Conservation (phyloP, 1,140 invertebrate genomes). For the Ericerus pela region DNA sequence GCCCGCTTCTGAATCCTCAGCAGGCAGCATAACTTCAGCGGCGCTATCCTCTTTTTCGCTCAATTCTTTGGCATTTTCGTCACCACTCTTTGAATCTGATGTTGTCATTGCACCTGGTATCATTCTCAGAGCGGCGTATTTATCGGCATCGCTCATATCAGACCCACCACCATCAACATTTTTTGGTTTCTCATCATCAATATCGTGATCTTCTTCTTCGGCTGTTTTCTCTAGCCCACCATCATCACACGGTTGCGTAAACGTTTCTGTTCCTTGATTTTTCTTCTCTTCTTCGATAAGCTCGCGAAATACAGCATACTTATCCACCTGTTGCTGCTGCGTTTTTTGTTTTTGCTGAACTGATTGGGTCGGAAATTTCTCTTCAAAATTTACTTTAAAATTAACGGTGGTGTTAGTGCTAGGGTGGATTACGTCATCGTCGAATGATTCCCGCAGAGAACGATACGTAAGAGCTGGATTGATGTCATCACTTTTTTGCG, state of each 20-base stretch:
- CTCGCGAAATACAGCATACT: conserved; percentile 73
- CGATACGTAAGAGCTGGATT: conserved; percentile 24
- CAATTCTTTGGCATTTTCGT: conserved; percentile 23
- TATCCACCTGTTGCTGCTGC: conserved; percentile 40
- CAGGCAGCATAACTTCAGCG: not conserved
- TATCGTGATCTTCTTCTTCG: conserved; percentile 21
- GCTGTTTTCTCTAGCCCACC: conserved; percentile 22
- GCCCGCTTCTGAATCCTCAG: conserved; percentile 4
- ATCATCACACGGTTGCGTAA: conserved; percentile 25
- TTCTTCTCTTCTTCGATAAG: conserved; percentile 51
- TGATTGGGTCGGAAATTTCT: conserved; percentile 45
- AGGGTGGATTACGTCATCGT: not conserved
- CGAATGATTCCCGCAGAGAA: conserved; percentile 18
- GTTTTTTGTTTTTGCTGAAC: conserved; percentile 20
- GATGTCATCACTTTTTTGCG: conserved; percentile 21
- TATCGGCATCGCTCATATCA: conserved; percentile 32
- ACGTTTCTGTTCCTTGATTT: conserved; percentile 34
- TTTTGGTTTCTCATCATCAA: not conserved
- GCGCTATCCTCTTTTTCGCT: conserved; percentile 14
- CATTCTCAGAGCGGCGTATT: conserved; percentile 52
- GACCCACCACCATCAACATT: not conserved
- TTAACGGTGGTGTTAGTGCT: not conserved
- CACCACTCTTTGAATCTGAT: too few relatives aligned
- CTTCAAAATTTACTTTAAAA: conserved; percentile 43
- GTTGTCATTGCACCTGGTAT: conserved; percentile 43